Evolutionary conservation across 2,797 vertebrate species (phyloP), one percentile per base, ranked within the genome.

Genomic region (Typhlichthys eigenmanni): DNA sequence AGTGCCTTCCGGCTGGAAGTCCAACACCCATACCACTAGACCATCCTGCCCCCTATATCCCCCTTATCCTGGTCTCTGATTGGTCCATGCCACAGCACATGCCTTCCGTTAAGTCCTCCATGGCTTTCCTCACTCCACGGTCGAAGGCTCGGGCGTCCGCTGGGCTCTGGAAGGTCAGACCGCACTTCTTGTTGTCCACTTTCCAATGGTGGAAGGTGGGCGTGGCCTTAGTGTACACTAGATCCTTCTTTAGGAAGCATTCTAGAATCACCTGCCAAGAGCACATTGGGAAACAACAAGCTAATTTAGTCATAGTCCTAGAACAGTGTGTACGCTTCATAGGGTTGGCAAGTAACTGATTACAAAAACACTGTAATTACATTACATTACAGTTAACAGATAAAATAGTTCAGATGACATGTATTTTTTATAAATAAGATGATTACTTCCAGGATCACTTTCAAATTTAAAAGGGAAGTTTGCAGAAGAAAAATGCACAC

Each of bases 141-240:
- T 98, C 95, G 59, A 98, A 98, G 59, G 96, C 95, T 51, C 96
- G 91, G 14, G 97, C 96, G 0, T 98, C 96, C 0, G 96, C 92
- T 0, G 97, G 95, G 74, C 97, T 98, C 83, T 97, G 96, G 81
- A 98, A 98, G 69, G 96, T 97, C 62, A 98, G 93, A 55, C 96
- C 97, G 0, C 97, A 98, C 89, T 95, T 97, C 43, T 85, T 94
- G 84, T 96, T 95, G 92, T 98, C 96, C n/a, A 98, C 95, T 81
- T 92, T 95, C 97, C 97, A 98, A 75, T 98, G 97, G 84, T 98
- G 97, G 90, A 98, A 98, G 0, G 95, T 98, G 29, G 97, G 97
- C 13, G 96, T 98, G 74, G 96, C 95, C 92, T 98, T 98, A 0
- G 94, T 98, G 90, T 98, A 98, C 69, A 96, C 93, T 88, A 98